A percentile compares a stretch with the other conserved stretches of the same genome.
These are phyloP conservation scores for Echinarachnius parma DNA, from an alignment of 53 echinoderm and acorn worm species.

Conservation along the genomic window DNA sequence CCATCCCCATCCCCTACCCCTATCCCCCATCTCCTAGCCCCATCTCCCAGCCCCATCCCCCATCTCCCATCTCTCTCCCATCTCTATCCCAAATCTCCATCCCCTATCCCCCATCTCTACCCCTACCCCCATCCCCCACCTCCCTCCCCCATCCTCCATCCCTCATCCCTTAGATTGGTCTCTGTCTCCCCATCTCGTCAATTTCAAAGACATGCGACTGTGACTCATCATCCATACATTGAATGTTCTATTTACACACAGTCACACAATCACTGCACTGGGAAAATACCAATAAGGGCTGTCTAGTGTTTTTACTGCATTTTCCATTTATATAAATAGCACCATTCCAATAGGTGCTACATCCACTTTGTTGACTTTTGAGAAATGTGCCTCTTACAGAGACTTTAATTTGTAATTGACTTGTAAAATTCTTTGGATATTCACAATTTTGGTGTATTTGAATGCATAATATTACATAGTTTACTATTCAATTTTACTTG, in stretches of 20 bases:
- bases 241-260: conserved; percentile 43
- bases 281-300: too few species aligned
- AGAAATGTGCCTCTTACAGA: too few species aligned
- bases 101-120: neutral
- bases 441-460: too few species aligned
- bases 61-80: neutral
- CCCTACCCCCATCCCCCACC: neutral
- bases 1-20: neutral
- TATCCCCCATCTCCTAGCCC: neutral
- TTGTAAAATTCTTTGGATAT: too few species aligned
- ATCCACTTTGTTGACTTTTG: too few species aligned
- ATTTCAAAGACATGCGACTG: conserved; percentile 6
- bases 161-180: conserved; percentile 23
- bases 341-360: too few species aligned
- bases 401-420: too few species aligned
- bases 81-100: neutral
- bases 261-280: too few species aligned
- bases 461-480: too few species aligned
- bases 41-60: neutral
- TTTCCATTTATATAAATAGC: too few species aligned
- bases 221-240: conserved; percentile 29
- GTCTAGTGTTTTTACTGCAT: too few species aligned
- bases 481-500: too few species aligned
- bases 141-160: neutral
- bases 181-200: conserved; percentile 45